Base-by-base conservation (phyloP, 2,888 invertebrate species). In the Bimastos eiseni region DNA sequence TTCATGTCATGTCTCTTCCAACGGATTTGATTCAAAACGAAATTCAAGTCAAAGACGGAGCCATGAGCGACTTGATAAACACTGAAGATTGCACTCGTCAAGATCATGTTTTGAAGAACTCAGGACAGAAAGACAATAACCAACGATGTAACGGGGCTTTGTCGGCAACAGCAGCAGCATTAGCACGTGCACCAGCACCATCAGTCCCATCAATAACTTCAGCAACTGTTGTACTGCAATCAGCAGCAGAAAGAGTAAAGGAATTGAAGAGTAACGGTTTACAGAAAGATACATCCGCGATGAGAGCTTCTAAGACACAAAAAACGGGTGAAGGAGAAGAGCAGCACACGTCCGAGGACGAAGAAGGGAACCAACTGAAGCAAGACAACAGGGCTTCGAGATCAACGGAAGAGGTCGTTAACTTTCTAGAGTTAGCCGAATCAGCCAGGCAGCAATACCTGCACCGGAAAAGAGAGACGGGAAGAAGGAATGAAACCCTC, bases 351-450 rank as follows among this genome's bases (percentile, higher is more conserved):
- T 19, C 36, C 36, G 36, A 33, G 6, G 24, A 36, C 86, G 86
- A 34, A 15, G 37, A 37, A 24, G 36, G 17, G 36, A 2, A 34
- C 21, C 86, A 17, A 5, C 86, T 19, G 86, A 86, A 34, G 34
- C 36, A 36, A 17, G 36, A 36, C 0, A 17, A 86, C 36, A 21
- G 19, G 36, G 24, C 0, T 19, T 34, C 34, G 37, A 86, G 30
- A 86, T 8, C 34, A 6, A 34, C 36, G 5, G 13, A 86, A 36
- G 37, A 36, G 37, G 86, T 86, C 86, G 86, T 86, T 19, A 37
- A 86, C 86, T 86, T 86, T 34, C 86, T 86, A 37, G 86, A 86
- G 37, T 36, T 86, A 24, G 86, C 86, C 6, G 86, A 86, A 86
- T 34, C 86, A 36, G 86, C 86, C 37, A 34, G 86, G 86, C 34